A percentile compares a stretch with the other conserved stretches of the same genome.
phyloP scores from a whole-genome alignment of 2,113 vertebrate species.

The Erinaceus europaeus region DNA sequence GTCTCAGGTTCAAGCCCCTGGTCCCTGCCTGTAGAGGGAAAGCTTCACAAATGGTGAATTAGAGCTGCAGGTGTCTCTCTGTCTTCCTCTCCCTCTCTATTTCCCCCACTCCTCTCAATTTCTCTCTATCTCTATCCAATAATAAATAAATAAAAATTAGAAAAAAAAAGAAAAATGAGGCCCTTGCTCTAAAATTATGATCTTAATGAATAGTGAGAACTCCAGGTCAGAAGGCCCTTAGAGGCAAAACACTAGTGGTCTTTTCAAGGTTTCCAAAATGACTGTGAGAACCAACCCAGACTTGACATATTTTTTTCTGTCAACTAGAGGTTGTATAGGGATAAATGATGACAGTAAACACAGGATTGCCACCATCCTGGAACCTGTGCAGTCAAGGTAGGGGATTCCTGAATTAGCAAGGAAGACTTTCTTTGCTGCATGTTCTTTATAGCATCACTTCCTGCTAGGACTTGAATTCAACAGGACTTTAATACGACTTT shows the following conservation, averaged over 20 bases:
- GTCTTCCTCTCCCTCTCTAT: no score
- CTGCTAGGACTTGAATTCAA: background rate
- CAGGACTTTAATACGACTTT: no score
- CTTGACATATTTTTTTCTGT: background rate
- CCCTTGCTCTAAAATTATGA: background rate
- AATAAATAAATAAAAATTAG: no score
- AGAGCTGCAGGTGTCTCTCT: no score
- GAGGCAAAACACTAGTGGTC: no score
- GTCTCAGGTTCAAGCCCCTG: no score
- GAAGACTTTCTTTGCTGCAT: background rate
- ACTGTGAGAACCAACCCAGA: background rate
- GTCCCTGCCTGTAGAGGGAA: no score
- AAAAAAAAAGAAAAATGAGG: background rate
- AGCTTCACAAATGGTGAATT: no score
- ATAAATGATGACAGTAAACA: background rate
- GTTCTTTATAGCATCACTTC: background rate
- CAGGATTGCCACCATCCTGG: rapidly evolving
- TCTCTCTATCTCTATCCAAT: background rate
- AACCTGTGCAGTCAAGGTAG: rapidly evolving
- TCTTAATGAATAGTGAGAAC: rapidly evolving
- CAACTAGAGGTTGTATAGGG: background rate
- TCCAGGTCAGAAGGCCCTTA: background rate
- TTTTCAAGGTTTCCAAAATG: background rate
- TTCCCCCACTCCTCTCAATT: no score
- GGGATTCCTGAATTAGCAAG: rapidly evolving